Conservation (phyloP, 2,113 vertebrate species). For the Aptenodytes forsteri region DNA sequence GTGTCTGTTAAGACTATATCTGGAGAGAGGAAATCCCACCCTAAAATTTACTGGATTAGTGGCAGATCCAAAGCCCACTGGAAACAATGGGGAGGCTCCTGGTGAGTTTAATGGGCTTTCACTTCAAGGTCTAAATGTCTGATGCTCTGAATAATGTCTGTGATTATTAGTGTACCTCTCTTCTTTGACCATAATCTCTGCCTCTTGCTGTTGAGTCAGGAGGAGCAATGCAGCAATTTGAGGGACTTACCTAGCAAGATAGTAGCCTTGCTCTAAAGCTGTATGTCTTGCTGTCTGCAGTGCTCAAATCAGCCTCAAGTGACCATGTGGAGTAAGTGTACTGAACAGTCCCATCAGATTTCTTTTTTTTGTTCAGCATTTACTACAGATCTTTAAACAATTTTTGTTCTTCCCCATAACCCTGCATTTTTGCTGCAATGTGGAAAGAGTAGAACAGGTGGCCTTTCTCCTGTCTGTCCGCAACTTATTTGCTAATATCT, state of each 20-base stretch:
- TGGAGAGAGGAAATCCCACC: background rate
- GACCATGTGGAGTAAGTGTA: background rate
- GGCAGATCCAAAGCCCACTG: background rate
- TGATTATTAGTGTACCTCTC: constrained; percentile 2
- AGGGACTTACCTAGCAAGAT: background rate
- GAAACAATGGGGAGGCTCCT: background rate
- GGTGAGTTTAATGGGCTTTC: background rate
- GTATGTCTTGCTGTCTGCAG: background rate
- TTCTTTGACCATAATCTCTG: background rate
- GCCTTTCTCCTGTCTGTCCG: background rate
- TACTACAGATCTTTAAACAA: background rate
- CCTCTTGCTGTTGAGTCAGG: constrained; percentile 1
- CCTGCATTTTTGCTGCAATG: background rate
- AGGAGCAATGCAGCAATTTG: background rate
- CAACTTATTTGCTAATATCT: background rate
- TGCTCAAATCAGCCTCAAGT: background rate
- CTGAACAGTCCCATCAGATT: background rate
- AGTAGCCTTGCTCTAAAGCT: background rate
- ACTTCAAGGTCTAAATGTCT: background rate
- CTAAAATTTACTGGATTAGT: background rate
- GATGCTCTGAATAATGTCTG: background rate
- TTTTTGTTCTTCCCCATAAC: background rate
- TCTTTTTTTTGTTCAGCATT: background rate
- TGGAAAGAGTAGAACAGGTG: background rate
- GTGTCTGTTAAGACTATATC: background rate